Conservation (phyloP, 2,113 vertebrate genomes). For the Eulacestoma nigropectus region DNA sequence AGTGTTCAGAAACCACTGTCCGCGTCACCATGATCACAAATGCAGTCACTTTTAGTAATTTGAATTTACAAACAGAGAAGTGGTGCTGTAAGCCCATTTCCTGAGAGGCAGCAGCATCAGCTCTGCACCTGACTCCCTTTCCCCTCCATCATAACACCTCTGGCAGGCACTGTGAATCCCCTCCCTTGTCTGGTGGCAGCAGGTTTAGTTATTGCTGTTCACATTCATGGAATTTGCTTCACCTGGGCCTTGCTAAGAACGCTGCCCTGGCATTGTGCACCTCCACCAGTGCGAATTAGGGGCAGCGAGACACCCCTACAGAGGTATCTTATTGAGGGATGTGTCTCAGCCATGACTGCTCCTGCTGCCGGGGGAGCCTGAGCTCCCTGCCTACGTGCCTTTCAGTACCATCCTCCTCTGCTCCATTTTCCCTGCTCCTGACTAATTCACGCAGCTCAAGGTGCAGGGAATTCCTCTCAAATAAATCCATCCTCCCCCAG, state of each 20-base stretch:
- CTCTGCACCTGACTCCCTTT: not conserved
- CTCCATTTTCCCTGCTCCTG: not conserved
- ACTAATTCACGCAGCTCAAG: not conserved
- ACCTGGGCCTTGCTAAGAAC: not conserved
- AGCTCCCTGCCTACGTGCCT: not conserved
- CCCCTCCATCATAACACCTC: not conserved
- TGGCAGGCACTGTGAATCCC: not conserved
- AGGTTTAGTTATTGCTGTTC: not conserved
- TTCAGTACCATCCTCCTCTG: not conserved
- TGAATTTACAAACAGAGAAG: not conserved
- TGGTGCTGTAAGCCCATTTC: rapidly evolving
- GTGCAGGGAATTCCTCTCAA: not conserved
- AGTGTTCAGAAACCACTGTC: not conserved
- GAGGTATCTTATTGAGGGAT: rapidly evolving
- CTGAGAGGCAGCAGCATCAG: not conserved
- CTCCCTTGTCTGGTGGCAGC: not conserved
- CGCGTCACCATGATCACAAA: not conserved
- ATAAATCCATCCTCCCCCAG: not conserved
- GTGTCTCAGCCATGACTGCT: rapidly evolving
- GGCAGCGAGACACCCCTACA: rapidly evolving
- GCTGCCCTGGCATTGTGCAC: too few relatives aligned
- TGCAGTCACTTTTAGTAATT: not conserved
- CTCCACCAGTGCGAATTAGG: rapidly evolving
- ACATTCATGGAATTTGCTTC: not conserved
- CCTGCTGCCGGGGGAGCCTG: not conserved